Percentiles rank a stretch among this genome's conserved stretches.
Evolutionary conservation across 2,888 invertebrate genomes (phyloP).

Genomic region (Chironomus riparius): DNA sequence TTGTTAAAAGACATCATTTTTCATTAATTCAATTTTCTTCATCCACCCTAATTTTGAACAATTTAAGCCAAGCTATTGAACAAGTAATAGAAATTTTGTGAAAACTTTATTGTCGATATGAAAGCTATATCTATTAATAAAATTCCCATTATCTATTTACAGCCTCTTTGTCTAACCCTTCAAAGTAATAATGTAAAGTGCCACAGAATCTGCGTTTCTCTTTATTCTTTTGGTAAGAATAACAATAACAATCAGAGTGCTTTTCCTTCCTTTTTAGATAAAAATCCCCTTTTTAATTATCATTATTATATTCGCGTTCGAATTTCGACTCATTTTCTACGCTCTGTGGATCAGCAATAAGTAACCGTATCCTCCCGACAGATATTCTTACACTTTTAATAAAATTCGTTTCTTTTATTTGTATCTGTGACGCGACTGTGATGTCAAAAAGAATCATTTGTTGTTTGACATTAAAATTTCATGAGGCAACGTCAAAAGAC

Average conservation of each 20-base stretch:
- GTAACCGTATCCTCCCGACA: background rate
- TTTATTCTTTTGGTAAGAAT: background rate
- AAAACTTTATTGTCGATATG: background rate
- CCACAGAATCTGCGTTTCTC: background rate
- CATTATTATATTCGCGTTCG: conserved; percentile 17
- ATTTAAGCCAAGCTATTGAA: no score
- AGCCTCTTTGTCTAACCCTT: no score
- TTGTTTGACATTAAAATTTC: conserved; percentile 21
- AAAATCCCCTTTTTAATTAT: conserved; percentile 15
- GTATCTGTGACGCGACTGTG: background rate
- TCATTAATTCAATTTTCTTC: no score
- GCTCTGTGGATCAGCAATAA: background rate
- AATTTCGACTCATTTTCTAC: background rate
- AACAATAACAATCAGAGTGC: background rate
- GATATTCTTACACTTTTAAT: background rate
- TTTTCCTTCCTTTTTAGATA: background rate
- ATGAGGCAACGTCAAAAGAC: conserved; percentile 3
- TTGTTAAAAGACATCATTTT: no score
- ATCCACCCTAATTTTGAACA: no score
- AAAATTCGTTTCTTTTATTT: background rate
- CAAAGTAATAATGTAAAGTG: no score
- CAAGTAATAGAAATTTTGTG: no score
- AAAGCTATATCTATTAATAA: background rate
- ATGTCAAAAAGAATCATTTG: conserved; percentile 23
- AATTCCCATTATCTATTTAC: no score